Percentiles rank a stretch among this genome's conserved stretches.
Conservation (phyloP, 2,888 invertebrate species). For the Ypsolopha scabrella region DNA sequence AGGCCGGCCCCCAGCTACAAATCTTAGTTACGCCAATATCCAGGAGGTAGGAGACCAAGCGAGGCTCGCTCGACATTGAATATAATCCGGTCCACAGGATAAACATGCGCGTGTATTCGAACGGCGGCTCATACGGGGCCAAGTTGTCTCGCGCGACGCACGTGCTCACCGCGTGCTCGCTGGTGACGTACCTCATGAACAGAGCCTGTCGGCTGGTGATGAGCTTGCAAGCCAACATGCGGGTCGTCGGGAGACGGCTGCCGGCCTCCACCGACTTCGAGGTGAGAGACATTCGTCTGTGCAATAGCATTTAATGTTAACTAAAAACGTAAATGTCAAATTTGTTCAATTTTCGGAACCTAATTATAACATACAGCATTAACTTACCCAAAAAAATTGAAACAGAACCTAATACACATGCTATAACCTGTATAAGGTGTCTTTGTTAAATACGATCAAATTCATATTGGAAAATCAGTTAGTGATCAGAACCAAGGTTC, state of each 20-base stretch:
- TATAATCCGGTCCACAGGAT: slow-evolving; percentile 37
- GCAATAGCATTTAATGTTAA: too few relatives aligned
- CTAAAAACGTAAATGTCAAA: too few relatives aligned
- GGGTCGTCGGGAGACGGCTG: slow-evolving; percentile 75
- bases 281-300: slow-evolving; percentile 31
- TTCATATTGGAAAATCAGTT: too few relatives aligned
- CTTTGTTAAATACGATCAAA: too few relatives aligned
- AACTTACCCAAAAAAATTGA: too few relatives aligned
- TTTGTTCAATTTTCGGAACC: too few relatives aligned
- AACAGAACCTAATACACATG: too few relatives aligned
- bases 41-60: too few relatives aligned
- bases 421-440: too few relatives aligned
- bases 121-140: slow-evolving; percentile 78
- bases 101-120: slow-evolving; percentile 63
- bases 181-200: slow-evolving; percentile 74
- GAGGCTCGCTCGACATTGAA: too few relatives aligned
- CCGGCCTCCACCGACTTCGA: slow-evolving; percentile 71
- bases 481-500: too few relatives aligned
- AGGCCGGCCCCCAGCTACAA: neutral
- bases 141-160: slow-evolving; percentile 75
- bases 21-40: too few relatives aligned
- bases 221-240: slow-evolving; percentile 79
- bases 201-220: slow-evolving; percentile 79
- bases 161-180: slow-evolving; percentile 74
- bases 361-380: neutral